Conservation (phyloP, 2,888 invertebrate genomes). For the Adelphocoris suturalis region DNA sequence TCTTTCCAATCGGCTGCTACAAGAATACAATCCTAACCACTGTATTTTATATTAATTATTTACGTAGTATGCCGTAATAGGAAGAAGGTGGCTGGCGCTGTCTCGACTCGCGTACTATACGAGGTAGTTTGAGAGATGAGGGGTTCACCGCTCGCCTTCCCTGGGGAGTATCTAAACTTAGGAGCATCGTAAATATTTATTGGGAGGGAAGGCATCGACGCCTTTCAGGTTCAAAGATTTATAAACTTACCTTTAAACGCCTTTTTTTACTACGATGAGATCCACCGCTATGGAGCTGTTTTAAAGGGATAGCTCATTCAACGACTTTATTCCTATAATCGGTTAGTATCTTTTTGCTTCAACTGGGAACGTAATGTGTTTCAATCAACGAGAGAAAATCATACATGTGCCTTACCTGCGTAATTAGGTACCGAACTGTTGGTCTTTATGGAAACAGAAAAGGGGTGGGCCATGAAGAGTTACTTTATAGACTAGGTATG, state of each 20-base stretch:
- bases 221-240: constrained; percentile 55
- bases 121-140: constrained; percentile 15
- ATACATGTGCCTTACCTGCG: too few species aligned
- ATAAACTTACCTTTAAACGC: constrained; percentile 49
- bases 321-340: background rate
- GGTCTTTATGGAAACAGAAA: too few species aligned
- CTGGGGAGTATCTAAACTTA: constrained; percentile 51
- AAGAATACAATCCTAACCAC: too few species aligned
- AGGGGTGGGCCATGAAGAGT: too few species aligned
- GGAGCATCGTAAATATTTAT: constrained; percentile 60
- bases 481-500: too few species aligned
- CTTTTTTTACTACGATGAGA: constrained; percentile 12
- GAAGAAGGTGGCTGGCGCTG: background rate
- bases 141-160: background rate
- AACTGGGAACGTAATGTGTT: constrained; percentile 1
- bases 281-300: background rate
- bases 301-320: constrained; percentile 27
- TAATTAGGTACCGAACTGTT: too few species aligned
- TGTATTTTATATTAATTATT: too few species aligned
- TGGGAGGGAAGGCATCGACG: constrained; percentile 40
- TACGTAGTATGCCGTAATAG: too few species aligned
- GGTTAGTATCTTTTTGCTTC: background rate
- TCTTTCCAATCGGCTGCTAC: too few species aligned
- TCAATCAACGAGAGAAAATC: background rate
- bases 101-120: background rate